Evolutionary conservation across 2,888 invertebrate species (phyloP).

Genomic region (Rapana venosa): DNA sequence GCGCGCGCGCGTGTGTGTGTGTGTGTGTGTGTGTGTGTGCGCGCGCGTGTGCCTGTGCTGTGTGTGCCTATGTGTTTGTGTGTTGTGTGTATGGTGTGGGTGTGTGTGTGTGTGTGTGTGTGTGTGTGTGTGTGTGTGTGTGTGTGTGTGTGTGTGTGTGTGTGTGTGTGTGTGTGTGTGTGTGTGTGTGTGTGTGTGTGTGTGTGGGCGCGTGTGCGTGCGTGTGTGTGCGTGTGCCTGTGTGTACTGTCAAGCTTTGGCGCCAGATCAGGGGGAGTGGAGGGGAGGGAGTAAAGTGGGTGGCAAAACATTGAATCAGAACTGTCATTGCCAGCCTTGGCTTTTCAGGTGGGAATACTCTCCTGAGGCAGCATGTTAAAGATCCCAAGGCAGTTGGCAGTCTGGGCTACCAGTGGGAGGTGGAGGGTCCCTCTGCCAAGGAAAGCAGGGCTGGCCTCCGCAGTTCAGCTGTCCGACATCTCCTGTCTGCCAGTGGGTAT

Average conservation of each 20-base stretch:
- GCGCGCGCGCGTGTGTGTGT: neutral
- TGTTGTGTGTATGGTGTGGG: neutral
- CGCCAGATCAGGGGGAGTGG: neutral
- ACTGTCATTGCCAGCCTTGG: too few species aligned
- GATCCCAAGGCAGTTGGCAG: neutral
- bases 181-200: neutral
- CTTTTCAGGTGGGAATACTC: neutral
- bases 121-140: neutral
- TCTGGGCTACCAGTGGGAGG: conserved; percentile 5
- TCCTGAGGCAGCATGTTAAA: neutral
- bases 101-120: neutral
- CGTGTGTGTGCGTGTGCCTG: neutral
- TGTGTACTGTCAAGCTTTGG: neutral
- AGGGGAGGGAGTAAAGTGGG: too few species aligned
- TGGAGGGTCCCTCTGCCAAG: neutral
- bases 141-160: neutral
- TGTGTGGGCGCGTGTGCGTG: neutral
- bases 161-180: neutral
- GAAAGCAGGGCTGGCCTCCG: neutral
- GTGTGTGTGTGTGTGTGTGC: too few species aligned
- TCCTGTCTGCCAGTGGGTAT: neutral
- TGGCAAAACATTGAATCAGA: neutral
- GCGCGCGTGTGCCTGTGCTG: too few species aligned
- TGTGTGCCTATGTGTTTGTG: too few species aligned
- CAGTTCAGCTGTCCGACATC: neutral